Conservation (phyloP, 2,888 invertebrate species). For the Phengaris alcon region DNA sequence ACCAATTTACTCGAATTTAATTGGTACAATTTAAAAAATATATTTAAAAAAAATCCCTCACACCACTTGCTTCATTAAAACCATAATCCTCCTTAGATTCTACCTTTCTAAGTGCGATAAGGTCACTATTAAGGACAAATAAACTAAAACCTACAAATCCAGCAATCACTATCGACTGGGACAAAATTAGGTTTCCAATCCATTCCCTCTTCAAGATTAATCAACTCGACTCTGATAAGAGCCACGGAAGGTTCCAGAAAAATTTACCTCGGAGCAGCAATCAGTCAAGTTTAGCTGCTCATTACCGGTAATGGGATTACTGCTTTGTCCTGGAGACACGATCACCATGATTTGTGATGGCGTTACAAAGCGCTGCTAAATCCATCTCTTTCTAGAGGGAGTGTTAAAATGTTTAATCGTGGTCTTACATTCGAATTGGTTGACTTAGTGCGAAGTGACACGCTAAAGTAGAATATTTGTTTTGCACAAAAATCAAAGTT, state of each 20-base stretch:
- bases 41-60: not conserved
- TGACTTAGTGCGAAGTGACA: not conserved
- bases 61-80: not conserved
- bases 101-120: slow-evolving; percentile 6
- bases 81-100: not conserved
- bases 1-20: too few relatives aligned
- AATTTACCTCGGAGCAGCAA: slow-evolving; percentile 63
- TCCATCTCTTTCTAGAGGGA: not conserved
- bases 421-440: not conserved
- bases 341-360: not conserved
- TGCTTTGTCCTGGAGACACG: slow-evolving; percentile 50
- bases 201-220: slow-evolving; percentile 35
- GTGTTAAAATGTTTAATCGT: slow-evolving; percentile 14
- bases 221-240: slow-evolving; percentile 58
- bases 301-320: slow-evolving; percentile 64
- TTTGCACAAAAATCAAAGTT: too few relatives aligned
- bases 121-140: not conserved
- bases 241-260: slow-evolving; percentile 56
- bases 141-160: slow-evolving; percentile 11
- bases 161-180: slow-evolving; percentile 8
- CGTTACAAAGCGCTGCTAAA: not conserved
- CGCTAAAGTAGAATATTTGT: not conserved
- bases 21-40: too few relatives aligned
- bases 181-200: slow-evolving; percentile 13
- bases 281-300: slow-evolving; percentile 70